Evolutionary conservation across 2,888 invertebrate species (phyloP).

Genomic region (Cyclophora punctaria): DNA sequence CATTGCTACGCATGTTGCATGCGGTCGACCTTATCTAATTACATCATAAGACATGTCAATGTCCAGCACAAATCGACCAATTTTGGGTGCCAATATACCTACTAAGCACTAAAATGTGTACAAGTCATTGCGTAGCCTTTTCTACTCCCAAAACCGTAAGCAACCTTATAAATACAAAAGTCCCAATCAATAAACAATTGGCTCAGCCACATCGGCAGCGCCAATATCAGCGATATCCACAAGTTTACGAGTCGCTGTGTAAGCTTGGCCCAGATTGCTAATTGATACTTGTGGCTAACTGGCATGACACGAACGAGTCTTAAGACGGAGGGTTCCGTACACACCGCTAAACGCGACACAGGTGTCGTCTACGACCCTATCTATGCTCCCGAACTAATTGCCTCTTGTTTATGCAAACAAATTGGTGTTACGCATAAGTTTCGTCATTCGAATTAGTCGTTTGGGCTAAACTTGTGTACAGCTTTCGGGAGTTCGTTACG

Average conservation of each 20-base stretch:
- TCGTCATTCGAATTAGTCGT: slow-evolving; percentile 32
- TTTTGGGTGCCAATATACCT: too few relatives aligned
- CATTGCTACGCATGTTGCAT: too few relatives aligned
- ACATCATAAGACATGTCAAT: too few relatives aligned
- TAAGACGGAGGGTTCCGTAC: slow-evolving; percentile 18
- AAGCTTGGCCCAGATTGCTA: slow-evolving; percentile 7
- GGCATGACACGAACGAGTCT: slow-evolving; percentile 8
- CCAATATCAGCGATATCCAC: background rate
- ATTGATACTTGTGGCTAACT: slow-evolving; percentile 14
- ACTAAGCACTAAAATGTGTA: too few relatives aligned
- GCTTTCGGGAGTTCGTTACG: slow-evolving; percentile 19
- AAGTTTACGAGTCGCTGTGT: background rate
- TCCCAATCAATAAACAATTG: too few relatives aligned
- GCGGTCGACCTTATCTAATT: too few relatives aligned
- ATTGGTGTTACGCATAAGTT: slow-evolving; percentile 55
- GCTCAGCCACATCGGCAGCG: too few relatives aligned
- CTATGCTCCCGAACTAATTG: slow-evolving; percentile 48
- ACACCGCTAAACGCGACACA: slow-evolving; percentile 34
- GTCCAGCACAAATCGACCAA: too few relatives aligned
- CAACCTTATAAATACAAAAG: too few relatives aligned
- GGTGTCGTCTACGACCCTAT: slow-evolving; percentile 45
- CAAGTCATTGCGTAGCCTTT: too few relatives aligned
- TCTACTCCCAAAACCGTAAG: too few relatives aligned
- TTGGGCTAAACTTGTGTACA: slow-evolving; percentile 22
- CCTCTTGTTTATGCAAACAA: slow-evolving; percentile 61